phyloP scores from a whole-genome alignment of 64 coral and sea anemone genomes.

The Montipora foliosa region DNA sequence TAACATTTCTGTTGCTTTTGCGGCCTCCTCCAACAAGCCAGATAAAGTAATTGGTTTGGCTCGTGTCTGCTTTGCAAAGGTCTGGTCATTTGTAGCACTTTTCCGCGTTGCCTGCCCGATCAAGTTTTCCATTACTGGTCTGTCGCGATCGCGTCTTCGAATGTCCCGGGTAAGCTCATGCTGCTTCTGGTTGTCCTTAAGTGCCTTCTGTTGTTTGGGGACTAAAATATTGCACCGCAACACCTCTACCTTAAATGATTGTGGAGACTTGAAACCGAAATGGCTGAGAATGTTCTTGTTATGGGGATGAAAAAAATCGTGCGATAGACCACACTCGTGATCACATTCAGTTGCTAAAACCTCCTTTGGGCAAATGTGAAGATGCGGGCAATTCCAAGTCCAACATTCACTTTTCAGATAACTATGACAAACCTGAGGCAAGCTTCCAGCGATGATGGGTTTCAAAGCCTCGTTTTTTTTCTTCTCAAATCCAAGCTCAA shows the following conservation, averaged over 20 bases:
- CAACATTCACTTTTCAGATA: conserved; percentile 34
- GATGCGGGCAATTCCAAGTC: neutral
- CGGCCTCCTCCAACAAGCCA: neutral
- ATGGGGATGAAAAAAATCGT: conserved; percentile 3
- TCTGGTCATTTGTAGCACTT: neutral
- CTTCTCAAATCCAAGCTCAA: conserved; percentile 26
- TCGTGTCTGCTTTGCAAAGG: neutral
- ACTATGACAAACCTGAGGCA: conserved; percentile 34
- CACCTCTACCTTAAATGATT: conserved; percentile 10
- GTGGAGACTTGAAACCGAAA: conserved; percentile 4
- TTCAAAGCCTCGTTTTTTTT: neutral
- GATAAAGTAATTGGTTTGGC: neutral
- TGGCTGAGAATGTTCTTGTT: conserved; percentile 40
- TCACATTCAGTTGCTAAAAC: neutral
- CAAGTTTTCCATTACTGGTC: neutral
- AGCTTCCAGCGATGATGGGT: conserved; percentile 19
- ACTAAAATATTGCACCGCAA: conserved; percentile 30
- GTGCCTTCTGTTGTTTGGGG: conserved; percentile 16
- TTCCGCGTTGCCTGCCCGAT: neutral
- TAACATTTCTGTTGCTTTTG: neutral
- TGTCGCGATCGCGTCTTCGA: neutral
- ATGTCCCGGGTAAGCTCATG: neutral
- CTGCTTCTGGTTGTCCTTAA: neutral
- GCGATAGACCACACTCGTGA: neutral
- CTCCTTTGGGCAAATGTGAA: conserved; percentile 35